Evolutionary conservation across 2,888 invertebrate genomes (phyloP).

Genomic region (Dicyrtoma fusca): DNA sequence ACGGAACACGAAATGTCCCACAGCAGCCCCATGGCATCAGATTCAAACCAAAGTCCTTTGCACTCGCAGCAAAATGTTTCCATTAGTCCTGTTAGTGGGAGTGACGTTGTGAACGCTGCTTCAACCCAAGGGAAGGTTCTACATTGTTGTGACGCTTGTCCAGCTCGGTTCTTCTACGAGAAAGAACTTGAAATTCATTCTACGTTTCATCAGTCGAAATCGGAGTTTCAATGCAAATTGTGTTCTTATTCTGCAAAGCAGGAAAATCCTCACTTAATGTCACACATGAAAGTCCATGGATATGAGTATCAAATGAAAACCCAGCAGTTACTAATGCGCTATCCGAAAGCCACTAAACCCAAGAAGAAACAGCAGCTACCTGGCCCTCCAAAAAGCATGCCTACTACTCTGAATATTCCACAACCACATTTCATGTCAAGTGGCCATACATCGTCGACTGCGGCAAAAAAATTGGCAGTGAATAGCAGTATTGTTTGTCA

Average conservation of each 20-base stretch:
- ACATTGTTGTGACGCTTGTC: conserved; percentile 79
- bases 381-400: neutral
- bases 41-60: conserved; percentile 23
- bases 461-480: neutral
- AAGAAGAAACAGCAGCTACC: neutral
- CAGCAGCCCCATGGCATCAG: neutral
- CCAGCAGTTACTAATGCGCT: conserved; percentile 49
- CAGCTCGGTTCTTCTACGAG: conserved; percentile 78
- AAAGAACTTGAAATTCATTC: conserved; percentile 74
- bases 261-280: conserved; percentile 67
- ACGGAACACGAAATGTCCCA: conserved; percentile 72
- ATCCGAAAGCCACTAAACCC: conserved; percentile 34
- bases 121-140: conserved; percentile 57
- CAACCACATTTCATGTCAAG: conserved; percentile 11
- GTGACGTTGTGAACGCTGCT: neutral
- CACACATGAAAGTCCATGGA: conserved; percentile 75
- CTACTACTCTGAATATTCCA: conserved; percentile 19
- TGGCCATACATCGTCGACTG: neutral
- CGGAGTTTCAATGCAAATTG: conserved; percentile 71
- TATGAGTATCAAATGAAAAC: conserved; percentile 70
- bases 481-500: conserved; percentile 24
- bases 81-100: conserved; percentile 24
- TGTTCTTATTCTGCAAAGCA: conserved; percentile 78
- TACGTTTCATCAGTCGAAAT: conserved; percentile 69
- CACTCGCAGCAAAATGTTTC: conserved; percentile 35